phyloP scores from a whole-genome alignment of 2,797 vertebrate species.

The Tenualosa thibaudeaui region DNA sequence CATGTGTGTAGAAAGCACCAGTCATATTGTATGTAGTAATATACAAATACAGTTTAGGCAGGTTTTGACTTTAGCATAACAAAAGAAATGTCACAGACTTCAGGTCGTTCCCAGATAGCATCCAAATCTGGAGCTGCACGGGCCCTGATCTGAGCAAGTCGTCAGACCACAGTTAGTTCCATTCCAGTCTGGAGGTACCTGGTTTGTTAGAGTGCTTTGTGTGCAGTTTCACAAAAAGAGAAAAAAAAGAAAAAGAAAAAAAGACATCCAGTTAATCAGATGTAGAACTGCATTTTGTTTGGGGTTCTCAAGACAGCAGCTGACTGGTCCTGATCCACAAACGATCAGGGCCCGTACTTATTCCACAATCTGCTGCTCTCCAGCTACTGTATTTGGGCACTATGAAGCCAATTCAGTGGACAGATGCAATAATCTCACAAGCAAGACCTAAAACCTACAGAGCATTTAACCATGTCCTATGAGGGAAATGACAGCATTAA shows the following conservation, averaged over 20 bases:
- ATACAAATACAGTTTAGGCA: not conserved
- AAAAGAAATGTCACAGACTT: constrained; percentile 11
- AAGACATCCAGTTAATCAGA: constrained; percentile 14
- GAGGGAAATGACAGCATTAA: not conserved
- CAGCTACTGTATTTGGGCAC: not conserved
- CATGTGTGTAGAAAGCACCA: not conserved
- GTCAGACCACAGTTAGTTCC: not conserved
- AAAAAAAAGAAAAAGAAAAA: too few relatives aligned
- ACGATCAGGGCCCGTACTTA: not conserved
- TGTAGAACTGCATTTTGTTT: not conserved
- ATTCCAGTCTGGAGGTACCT: not conserved
- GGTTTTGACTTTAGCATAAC: not conserved
- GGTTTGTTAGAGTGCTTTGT: constrained; percentile 5
- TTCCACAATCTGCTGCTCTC: not conserved
- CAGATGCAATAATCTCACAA: not conserved
- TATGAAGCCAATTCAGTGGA: not conserved
- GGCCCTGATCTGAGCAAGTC: not conserved
- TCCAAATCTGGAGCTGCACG: not conserved
- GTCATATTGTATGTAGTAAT: not conserved
- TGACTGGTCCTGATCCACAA: not conserved
- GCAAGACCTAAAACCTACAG: not conserved
- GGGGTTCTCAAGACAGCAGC: not conserved
- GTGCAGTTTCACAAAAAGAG: not conserved
- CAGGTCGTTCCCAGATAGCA: not conserved
- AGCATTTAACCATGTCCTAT: not conserved